These are phyloP conservation scores for Phylloscopus trochilus DNA, from an alignment of 2,113 vertebrate genomes.

Conservation along the genomic window DNA sequence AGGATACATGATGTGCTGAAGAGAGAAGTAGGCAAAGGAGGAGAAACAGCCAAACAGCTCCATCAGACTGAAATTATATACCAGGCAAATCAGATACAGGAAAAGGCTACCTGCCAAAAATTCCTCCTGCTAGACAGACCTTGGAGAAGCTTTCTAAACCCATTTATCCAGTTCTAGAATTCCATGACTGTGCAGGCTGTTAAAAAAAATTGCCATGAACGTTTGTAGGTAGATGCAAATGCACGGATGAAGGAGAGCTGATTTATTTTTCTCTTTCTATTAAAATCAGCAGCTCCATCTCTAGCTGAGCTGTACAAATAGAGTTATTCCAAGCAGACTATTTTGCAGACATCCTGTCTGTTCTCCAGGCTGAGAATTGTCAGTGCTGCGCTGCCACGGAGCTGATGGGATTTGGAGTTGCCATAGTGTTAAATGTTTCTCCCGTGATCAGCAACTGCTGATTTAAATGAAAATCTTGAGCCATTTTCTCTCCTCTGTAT, in stretches of 20 bases:
- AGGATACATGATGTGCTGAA: background rate
- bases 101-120: background rate
- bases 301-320: slow-evolving; percentile 20
- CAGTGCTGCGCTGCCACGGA: background rate
- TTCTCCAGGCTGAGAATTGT: slow-evolving; percentile 15
- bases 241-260: background rate
- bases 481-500: background rate
- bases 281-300: background rate
- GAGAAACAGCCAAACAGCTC: background rate
- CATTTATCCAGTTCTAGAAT: background rate
- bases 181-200: background rate
- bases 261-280: background rate
- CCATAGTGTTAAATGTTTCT: slow-evolving; percentile 42
- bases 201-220: background rate
- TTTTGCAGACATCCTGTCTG: slow-evolving; percentile 29
- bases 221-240: background rate
- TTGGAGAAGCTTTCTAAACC: background rate
- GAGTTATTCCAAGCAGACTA: background rate
- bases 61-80: background rate
- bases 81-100: background rate
- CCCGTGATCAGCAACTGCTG: slow-evolving; percentile 40
- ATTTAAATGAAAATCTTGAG: slow-evolving; percentile 46
- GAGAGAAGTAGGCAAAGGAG: background rate
- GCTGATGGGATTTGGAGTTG: slow-evolving; percentile 33
- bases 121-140: background rate